Conservation (phyloP, 1,140 invertebrate genomes). For the Dreissena polymorpha region DNA sequence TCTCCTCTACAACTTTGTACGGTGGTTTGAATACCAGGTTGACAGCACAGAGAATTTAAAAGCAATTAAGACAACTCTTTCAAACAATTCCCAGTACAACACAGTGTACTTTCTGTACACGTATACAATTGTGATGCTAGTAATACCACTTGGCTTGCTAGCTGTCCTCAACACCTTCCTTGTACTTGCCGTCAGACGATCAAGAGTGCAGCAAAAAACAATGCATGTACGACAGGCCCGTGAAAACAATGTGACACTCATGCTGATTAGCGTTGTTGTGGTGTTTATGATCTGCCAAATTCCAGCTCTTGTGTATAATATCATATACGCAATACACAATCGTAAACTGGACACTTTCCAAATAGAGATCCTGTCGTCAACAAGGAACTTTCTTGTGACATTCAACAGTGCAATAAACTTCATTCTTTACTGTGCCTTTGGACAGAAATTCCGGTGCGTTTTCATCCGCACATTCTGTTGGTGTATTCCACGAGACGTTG, state of each 20-base stretch:
- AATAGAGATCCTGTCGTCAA: constrained; percentile 71
- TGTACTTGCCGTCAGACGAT: constrained; percentile 82
- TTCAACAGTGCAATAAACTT: constrained; percentile 99
- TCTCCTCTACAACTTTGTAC: constrained; percentile 92
- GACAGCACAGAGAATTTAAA: constrained; percentile 44
- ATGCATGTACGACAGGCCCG: constrained; percentile 76
- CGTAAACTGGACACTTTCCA: constrained; percentile 45
- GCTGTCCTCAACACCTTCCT: constrained; percentile 94
- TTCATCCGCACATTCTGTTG: constrained; percentile 92
- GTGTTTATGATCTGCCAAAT: constrained; percentile 97
- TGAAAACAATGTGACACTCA: constrained; percentile 85
- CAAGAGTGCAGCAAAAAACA: constrained; percentile 71
- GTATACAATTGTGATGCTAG: constrained; percentile 95
- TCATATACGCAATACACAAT: constrained; percentile 80
- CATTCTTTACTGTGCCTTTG: constrained; percentile 98
- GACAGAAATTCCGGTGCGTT: constrained; percentile 95
- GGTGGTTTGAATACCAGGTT: constrained; percentile 80
- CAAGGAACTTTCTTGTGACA: constrained; percentile 94
- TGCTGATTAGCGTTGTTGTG: constrained; percentile 95
- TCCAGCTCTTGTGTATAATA: constrained; percentile 92
- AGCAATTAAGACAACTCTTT: constrained; percentile 83
- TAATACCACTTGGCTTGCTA: constrained; percentile 91
- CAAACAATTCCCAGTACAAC: constrained; percentile 87
- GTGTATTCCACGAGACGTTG: constrained; percentile 61
- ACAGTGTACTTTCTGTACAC: constrained; percentile 94